A percentile compares a stretch with the other conserved stretches of the same genome.
phyloP scores from a whole-genome alignment of 2,797 vertebrate species.

The Esox lucius region DNA sequence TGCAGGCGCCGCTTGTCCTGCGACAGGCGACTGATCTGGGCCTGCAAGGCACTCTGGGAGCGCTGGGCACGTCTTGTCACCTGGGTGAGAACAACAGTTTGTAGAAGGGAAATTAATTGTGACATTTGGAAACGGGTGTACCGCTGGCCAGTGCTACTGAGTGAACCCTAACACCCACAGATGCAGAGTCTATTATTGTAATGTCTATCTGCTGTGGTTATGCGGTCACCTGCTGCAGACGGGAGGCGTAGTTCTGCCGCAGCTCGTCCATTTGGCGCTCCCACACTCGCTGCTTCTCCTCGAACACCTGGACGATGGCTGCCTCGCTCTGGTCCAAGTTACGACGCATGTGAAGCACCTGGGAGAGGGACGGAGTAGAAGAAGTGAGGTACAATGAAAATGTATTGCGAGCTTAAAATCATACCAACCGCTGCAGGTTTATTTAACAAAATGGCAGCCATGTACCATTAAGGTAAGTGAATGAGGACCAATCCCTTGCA shows the following conservation, averaged over 20 bases:
- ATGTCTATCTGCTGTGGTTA: conserved; percentile 67
- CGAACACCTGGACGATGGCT: conserved; percentile 86
- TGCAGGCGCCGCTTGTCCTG: conserved; percentile 88
- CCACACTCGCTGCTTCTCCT: conserved; percentile 89
- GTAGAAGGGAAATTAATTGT: background rate
- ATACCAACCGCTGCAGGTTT: background rate
- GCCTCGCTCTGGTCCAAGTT: conserved; percentile 88
- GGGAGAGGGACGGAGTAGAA: background rate
- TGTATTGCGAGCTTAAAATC: background rate
- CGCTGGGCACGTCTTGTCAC: conserved; percentile 82
- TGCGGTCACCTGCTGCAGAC: conserved; percentile 83
- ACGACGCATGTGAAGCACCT: conserved; percentile 80
- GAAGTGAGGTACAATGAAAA: background rate
- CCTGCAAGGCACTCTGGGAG: conserved; percentile 83
- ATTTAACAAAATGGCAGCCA: background rate
- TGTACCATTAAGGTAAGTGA: background rate
- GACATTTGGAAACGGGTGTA: background rate
- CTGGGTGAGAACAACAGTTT: background rate
- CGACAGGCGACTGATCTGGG: conserved; percentile 84
- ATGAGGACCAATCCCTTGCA: background rate
- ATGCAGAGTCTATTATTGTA: background rate
- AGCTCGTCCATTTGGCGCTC: conserved; percentile 86
- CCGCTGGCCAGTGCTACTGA: background rate
- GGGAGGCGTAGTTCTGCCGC: conserved; percentile 84
- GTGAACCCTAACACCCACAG: background rate